These are phyloP conservation scores for Anoplopoma fimbria DNA, from an alignment of 2,113 vertebrate species.

Conservation along the genomic window DNA sequence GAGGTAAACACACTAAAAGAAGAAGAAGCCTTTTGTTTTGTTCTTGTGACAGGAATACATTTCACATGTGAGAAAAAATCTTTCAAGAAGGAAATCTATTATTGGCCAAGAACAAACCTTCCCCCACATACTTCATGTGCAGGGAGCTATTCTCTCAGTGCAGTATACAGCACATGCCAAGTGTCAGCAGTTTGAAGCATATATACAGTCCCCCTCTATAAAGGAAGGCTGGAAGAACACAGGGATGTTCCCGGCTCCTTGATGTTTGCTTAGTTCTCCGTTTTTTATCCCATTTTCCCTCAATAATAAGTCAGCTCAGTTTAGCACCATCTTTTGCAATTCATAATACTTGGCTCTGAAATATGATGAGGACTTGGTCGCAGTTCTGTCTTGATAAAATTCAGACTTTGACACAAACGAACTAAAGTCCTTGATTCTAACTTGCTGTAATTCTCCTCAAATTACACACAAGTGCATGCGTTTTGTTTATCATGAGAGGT, in stretches of 20 bases:
- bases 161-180: constrained; percentile 20
- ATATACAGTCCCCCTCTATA: constrained; percentile 45
- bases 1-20: background rate
- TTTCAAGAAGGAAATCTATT: background rate
- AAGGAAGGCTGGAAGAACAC: constrained; percentile 60
- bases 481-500: background rate
- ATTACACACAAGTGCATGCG: constrained; percentile 5
- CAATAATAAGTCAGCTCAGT: constrained; percentile 32
- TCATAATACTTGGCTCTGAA: constrained; percentile 18
- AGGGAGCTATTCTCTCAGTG: background rate
- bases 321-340: constrained; percentile 14
- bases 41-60: constrained; percentile 1
- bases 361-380: background rate
- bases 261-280: constrained; percentile 60
- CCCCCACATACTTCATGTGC: constrained; percentile 1
- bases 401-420: background rate
- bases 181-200: constrained; percentile 70
- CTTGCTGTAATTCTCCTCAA: background rate
- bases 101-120: constrained; percentile 7
- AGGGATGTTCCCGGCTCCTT: constrained; percentile 47
- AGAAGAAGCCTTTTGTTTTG: background rate
- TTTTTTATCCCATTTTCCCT: constrained; percentile 9
- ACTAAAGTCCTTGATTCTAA: background rate
- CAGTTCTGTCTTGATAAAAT: constrained; percentile 10
- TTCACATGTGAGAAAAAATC: constrained; percentile 4